phyloP scores from a whole-genome alignment of 2,888 invertebrate species.

The Elmis aenea region DNA sequence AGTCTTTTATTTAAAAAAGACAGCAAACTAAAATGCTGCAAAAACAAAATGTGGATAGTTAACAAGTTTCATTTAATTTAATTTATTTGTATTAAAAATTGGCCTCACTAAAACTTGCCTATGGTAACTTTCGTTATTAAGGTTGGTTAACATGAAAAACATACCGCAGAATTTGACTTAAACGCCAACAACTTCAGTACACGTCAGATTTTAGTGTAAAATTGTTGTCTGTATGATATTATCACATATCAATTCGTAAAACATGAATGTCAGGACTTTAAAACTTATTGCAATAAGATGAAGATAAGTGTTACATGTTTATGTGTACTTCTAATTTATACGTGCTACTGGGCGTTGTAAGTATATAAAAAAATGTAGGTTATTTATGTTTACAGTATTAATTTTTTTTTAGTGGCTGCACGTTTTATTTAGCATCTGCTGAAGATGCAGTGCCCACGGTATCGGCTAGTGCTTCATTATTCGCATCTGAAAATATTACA shows the following conservation, averaged over 20 bases:
- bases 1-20: too few species aligned
- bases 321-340: conserved; percentile 59
- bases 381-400: conserved; percentile 7
- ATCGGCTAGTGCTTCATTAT: conserved; percentile 4
- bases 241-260: too few species aligned
- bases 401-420: conserved; percentile 49
- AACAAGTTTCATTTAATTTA: too few species aligned
- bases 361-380: conserved; percentile 15
- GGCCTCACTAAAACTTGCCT: too few species aligned
- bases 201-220: conserved; percentile 24
- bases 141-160: too few species aligned
- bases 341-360: conserved; percentile 27
- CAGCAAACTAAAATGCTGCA: too few species aligned
- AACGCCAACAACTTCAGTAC: conserved; percentile 17
- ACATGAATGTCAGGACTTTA: conserved; percentile 17
- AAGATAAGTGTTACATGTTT: conserved; percentile 56
- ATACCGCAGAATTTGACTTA: too few species aligned
- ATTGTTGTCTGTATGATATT: too few species aligned
- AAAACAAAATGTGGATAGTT: too few species aligned
- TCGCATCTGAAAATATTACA: conserved; percentile 12
- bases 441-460: conserved; percentile 41
- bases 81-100: too few species aligned
- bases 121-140: too few species aligned
- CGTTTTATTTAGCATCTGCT: conserved; percentile 56
- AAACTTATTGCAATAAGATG: conserved; percentile 47